A percentile compares a stretch with the other conserved stretches of the same genome.
Conservation (phyloP, 1,140 invertebrate genomes). For the Apis mellifera region Amel_HAv3.1 CM009939.2:999501-1000000, state of each 20-base stretch:
- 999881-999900: conserved; percentile 22
- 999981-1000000: neutral
- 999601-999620: neutral
- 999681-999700: no score
- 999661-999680: no score
- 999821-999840: neutral
- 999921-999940: neutral
- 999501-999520: conserved; percentile 53
- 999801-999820: conserved; percentile 5
- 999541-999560: conserved; percentile 51
- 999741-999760: no score
- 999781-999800: neutral
- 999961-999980: conserved; percentile 11
- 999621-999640: neutral
- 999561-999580: conserved; percentile 50
- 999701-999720: no score
- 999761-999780: neutral
- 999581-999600: conserved; percentile 35
- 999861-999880: neutral
- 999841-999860: conserved; percentile 5
- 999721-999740: neutral
- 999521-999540: conserved; percentile 40
- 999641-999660: no score
- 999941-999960: neutral
- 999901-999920: conserved; percentile 7